Percentiles rank a stretch among this genome's conserved stretches.
Evolutionary conservation across 2,888 invertebrate species (phyloP).

Genomic region (Xestia rhomboidea): DNA sequence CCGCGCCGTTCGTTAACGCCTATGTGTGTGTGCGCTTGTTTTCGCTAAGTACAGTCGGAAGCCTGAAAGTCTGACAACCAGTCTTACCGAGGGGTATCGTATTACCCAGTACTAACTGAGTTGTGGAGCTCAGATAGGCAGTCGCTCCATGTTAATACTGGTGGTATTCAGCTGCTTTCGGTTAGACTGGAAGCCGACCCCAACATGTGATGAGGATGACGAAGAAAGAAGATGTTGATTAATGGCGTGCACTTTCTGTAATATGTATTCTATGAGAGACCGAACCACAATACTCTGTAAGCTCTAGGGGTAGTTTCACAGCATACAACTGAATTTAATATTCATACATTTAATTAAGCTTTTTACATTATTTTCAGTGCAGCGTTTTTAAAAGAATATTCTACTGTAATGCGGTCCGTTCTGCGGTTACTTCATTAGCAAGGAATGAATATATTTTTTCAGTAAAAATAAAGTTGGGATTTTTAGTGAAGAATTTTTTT

Average conservation of each 20-base stretch:
- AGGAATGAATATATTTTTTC: conserved; percentile 18
- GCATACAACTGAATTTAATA: conserved; percentile 36
- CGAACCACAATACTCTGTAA: background rate
- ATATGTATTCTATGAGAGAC: background rate
- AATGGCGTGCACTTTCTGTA: background rate
- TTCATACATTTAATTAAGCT: conserved; percentile 41
- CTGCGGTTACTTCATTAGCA: conserved; percentile 18
- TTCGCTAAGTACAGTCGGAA: background rate
- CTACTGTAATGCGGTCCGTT: background rate
- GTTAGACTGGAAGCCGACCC: background rate
- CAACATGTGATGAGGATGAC: background rate
- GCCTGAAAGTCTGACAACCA: background rate
- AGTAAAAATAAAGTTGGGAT: background rate
- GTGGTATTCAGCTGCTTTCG: no score
- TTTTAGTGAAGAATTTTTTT: background rate
- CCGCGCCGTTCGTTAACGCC: background rate
- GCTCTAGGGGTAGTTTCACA: conserved; percentile 8
- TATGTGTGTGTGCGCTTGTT: background rate
- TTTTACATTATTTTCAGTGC: conserved; percentile 31
- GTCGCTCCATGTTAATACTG: no score
- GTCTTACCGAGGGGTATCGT: background rate
- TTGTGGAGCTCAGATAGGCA: background rate
- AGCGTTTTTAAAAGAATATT: conserved; percentile 27
- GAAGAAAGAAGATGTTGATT: background rate
- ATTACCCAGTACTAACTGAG: background rate